These are phyloP conservation scores for Prietella phreatophila DNA, from an alignment of 2,113 vertebrate genomes.

Conservation along the genomic window DNA sequence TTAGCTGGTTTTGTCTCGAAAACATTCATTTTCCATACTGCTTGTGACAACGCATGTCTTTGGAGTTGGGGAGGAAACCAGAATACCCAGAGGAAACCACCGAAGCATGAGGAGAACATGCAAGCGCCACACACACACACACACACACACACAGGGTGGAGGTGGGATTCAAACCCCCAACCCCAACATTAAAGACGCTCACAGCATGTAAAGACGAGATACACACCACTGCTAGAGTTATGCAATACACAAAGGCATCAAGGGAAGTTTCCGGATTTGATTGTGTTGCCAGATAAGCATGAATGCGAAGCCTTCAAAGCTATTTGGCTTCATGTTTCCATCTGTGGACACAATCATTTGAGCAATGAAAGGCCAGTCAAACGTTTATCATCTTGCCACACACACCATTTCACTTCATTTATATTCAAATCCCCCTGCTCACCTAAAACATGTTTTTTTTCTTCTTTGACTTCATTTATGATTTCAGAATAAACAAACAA, in stretches of 20 bases:
- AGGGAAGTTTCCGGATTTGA: background rate
- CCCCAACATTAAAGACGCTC: background rate
- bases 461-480: constrained; percentile 41
- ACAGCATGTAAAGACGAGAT: background rate
- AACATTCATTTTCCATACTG: too few species aligned
- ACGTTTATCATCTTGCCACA: constrained; percentile 25
- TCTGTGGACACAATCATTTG: constrained; percentile 5
- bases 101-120: too few species aligned
- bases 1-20: background rate
- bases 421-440: constrained; percentile 40
- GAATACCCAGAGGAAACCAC: too few species aligned
- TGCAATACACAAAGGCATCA: background rate
- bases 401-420: constrained; percentile 37
- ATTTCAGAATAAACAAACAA: constrained; percentile 45
- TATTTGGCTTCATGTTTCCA: background rate
- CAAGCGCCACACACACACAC: too few species aligned
- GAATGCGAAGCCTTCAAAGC: background rate
- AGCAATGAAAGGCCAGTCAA: constrained; percentile 12
- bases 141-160: too few species aligned
- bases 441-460: constrained; percentile 26
- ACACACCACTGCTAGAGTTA: background rate
- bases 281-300: background rate
- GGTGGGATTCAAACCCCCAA: too few species aligned
- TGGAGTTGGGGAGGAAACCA: too few species aligned
- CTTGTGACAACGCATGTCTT: too few species aligned